These are phyloP conservation scores for Cetoscarus ocellatus DNA, from an alignment of 2,797 vertebrate genomes.

Conservation along the genomic window DNA sequence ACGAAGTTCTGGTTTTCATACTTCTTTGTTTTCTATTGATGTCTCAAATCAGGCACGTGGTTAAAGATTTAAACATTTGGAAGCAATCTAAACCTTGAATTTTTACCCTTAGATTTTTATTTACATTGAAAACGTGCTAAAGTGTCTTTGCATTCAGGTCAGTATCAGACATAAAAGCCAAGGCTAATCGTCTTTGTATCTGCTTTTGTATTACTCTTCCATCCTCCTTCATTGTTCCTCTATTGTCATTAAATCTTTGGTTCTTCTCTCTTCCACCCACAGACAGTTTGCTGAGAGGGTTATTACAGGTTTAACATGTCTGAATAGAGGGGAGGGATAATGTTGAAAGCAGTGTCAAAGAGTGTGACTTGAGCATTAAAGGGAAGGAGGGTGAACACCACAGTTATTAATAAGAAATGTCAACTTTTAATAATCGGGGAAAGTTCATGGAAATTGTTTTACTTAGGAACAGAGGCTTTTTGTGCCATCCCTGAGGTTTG, in stretches of 20 bases:
- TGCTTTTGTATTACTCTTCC: constrained; percentile 32
- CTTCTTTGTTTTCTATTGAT: too few species aligned
- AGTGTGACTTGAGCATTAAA: constrained; percentile 23
- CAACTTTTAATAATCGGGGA: constrained; percentile 11
- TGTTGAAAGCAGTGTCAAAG: constrained; percentile 6
- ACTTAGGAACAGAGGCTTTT: background rate
- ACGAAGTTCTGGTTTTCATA: too few species aligned
- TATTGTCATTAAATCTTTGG: constrained; percentile 43
- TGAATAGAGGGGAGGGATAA: constrained; percentile 51
- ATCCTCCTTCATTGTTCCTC: constrained; percentile 58
- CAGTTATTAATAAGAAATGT: background rate
- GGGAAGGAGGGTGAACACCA: background rate
- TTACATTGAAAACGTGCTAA: background rate
- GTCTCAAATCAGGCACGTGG: too few species aligned
- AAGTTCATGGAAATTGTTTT: background rate
- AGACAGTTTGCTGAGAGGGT: constrained; percentile 18
- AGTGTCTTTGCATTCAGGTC: constrained; percentile 6
- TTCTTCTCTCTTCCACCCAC: constrained; percentile 50
- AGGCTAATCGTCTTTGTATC: constrained; percentile 54
- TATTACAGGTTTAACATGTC: constrained; percentile 52
- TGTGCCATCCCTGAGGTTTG: too few species aligned
- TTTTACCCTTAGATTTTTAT: too few species aligned
- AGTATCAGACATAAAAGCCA: constrained; percentile 17
- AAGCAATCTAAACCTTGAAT: too few species aligned
- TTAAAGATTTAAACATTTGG: too few species aligned